phyloP scores from a whole-genome alignment of 2,113 vertebrate genomes.

The Oreotrochilus melanogaster region DNA sequence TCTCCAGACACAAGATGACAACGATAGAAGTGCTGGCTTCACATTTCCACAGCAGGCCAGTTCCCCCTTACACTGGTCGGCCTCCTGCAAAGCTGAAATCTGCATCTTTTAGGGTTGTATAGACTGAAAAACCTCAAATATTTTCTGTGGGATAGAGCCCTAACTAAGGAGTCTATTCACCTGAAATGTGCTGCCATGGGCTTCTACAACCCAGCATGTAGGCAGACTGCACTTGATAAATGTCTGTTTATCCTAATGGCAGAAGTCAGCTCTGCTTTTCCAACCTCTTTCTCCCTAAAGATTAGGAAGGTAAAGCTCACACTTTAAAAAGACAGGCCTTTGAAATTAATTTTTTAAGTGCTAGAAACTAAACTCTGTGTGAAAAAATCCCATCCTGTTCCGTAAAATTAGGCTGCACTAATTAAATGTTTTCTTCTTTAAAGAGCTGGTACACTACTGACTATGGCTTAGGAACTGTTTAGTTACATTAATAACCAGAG shows the following conservation, averaged over 20 bases:
- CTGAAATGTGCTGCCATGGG: constrained; percentile 41
- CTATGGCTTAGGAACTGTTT: not conserved
- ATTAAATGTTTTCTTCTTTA: not conserved
- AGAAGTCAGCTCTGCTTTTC: constrained; percentile 43
- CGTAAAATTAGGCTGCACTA: not conserved
- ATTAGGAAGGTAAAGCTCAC: constrained; percentile 15
- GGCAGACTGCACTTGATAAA: constrained; percentile 40
- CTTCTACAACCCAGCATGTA: constrained; percentile 20
- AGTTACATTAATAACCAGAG: not conserved
- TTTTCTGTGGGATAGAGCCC: constrained; percentile 53
- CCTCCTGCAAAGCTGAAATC: constrained; percentile 57
- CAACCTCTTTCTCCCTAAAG: not conserved
- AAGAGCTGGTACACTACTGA: not conserved
- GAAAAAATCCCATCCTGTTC: not conserved
- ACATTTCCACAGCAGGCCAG: not conserved
- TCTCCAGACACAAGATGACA: not conserved
- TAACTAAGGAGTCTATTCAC: constrained; percentile 62
- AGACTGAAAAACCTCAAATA: constrained; percentile 69
- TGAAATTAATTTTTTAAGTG: not conserved
- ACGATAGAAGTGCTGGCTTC: not conserved
- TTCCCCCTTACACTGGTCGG: not conserved
- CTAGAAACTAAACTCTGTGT: not conserved
- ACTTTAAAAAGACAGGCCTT: not conserved
- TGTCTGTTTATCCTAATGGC: constrained; percentile 31
- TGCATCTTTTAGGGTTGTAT: constrained; percentile 45